These are phyloP conservation scores for Todus mexicanus DNA, from an alignment of 2,797 vertebrate genomes.

Conservation along the genomic window DNA sequence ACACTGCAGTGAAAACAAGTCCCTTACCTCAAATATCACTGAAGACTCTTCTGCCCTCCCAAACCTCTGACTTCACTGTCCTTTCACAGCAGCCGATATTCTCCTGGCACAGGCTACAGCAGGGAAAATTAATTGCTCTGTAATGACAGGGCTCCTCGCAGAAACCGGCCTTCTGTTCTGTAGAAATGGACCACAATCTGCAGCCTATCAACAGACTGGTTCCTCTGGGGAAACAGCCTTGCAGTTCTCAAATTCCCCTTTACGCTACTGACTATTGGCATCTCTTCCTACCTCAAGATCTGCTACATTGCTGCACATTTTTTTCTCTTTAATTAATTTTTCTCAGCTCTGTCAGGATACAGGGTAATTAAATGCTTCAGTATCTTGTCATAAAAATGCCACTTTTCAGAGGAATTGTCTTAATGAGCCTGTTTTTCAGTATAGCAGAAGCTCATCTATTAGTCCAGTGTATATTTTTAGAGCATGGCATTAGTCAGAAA, in stretches of 20 bases:
- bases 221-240: background rate
- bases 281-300: background rate
- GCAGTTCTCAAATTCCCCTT: background rate
- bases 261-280: background rate
- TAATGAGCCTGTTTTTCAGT: conserved; percentile 58
- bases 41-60: background rate
- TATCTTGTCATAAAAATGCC: conserved; percentile 51
- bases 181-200: background rate
- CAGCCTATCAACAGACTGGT: background rate
- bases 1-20: background rate
- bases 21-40: background rate
- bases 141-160: background rate
- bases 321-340: conserved; percentile 43
- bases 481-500: conserved; percentile 57
- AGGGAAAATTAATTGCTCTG: background rate
- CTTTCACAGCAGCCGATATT: background rate
- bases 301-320: background rate
- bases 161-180: background rate
- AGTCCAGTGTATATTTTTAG: conserved; percentile 65
- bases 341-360: conserved; percentile 39
- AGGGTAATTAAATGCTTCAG: conserved; percentile 54
- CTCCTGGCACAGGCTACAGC: background rate
- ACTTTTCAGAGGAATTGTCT: conserved; percentile 61
- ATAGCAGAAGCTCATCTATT: conserved; percentile 49
- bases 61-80: background rate